These are phyloP conservation scores for Lucinisca nassula DNA, from an alignment of 2,888 invertebrate species.

Conservation along the genomic window DNA sequence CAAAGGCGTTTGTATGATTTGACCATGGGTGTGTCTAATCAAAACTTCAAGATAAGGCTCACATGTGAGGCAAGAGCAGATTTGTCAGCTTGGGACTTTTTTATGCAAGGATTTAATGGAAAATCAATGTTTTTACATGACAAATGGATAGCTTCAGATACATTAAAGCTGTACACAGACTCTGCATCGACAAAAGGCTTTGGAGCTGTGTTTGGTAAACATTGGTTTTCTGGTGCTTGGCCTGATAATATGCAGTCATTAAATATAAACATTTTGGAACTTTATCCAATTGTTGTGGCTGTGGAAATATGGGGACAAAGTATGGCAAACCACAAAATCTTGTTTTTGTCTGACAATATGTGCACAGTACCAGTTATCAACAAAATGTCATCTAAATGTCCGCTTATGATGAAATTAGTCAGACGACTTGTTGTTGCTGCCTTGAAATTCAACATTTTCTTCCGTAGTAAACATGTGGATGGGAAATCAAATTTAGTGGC, in stretches of 20 bases:
- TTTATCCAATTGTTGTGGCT: constrained; percentile 45
- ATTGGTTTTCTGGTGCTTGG: too few species aligned
- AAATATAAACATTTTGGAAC: constrained; percentile 1
- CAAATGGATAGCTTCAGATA: constrained; percentile 24
- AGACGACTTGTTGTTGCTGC: constrained; percentile 34
- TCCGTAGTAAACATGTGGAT: constrained; percentile 36
- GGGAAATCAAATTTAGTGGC: constrained; percentile 33
- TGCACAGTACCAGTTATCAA: constrained; percentile 50
- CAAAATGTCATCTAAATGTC: constrained; percentile 28
- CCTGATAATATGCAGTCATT: too few species aligned
- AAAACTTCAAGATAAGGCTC: not conserved
- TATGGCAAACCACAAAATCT: constrained; percentile 41
- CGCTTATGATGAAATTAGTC: constrained; percentile 35
- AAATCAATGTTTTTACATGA: constrained; percentile 53
- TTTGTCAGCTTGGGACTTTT: constrained; percentile 32
- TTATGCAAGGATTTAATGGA: constrained; percentile 54
- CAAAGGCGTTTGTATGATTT: constrained; percentile 43
- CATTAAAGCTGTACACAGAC: not conserved
- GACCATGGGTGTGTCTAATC: constrained; percentile 11
- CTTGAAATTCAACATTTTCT: constrained; percentile 26
- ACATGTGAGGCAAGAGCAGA: constrained; percentile 25
- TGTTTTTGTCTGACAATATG: constrained; percentile 50
- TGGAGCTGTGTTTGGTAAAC: too few species aligned
- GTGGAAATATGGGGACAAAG: constrained; percentile 45
- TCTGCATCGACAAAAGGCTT: too few species aligned